These are phyloP conservation scores for Xenopus borealis DNA, from an alignment of 2,113 vertebrate species.

Conservation along the genomic window DNA sequence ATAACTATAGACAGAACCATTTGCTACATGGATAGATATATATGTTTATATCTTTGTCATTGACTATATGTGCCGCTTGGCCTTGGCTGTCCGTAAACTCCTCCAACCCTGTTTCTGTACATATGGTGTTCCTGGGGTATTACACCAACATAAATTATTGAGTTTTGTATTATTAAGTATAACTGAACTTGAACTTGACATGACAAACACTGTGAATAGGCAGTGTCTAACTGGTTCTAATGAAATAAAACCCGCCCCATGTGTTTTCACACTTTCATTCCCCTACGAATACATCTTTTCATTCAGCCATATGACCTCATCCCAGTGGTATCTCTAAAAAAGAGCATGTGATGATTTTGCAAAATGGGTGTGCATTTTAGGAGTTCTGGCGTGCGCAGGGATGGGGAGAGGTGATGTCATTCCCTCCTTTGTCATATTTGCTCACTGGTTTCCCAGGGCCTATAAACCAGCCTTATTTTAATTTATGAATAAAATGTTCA, in stretches of 20 bases:
- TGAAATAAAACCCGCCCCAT: not conserved
- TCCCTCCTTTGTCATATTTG: slow-evolving; percentile 22
- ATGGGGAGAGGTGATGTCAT: slow-evolving; percentile 26
- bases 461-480: slow-evolving; percentile 21
- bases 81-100: too few relatives aligned
- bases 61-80: too few relatives aligned
- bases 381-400: not conserved
- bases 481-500: slow-evolving; percentile 41
- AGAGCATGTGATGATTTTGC: slow-evolving; percentile 38
- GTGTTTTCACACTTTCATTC: not conserved
- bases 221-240: too few relatives aligned
- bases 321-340: slow-evolving; percentile 1
- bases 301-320: slow-evolving; percentile 34
- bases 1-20: too few relatives aligned
- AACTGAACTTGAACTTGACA: too few relatives aligned
- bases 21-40: too few relatives aligned
- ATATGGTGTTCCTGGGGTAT: too few relatives aligned
- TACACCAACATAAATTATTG: too few relatives aligned
- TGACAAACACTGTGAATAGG: too few relatives aligned
- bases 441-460: slow-evolving; percentile 33
- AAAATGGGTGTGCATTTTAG: slow-evolving; percentile 26
- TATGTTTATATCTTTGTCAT: too few relatives aligned
- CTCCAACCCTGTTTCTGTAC: too few relatives aligned
- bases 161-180: too few relatives aligned
- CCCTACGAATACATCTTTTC: not conserved